A percentile compares a stretch with the other conserved stretches of the same genome.
Evolutionary conservation across 2,888 invertebrate genomes (phyloP).

Genomic region (Agrotis exclamationis): DNA sequence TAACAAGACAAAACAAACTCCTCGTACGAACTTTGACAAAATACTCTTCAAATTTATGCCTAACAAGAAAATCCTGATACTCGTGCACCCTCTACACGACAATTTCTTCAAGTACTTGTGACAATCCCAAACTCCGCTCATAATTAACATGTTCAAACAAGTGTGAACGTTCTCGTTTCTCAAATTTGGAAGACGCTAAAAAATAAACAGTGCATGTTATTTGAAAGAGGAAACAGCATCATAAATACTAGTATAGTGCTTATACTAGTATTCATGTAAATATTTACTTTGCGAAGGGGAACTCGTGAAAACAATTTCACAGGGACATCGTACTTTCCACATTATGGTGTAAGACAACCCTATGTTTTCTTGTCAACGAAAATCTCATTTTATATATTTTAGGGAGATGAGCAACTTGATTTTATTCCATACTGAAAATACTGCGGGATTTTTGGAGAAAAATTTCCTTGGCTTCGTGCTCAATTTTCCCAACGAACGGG

Average conservation of each 20-base stretch:
- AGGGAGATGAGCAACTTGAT: conserved; percentile 40
- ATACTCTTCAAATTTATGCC: conserved; percentile 33
- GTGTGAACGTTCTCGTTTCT: conserved; percentile 53
- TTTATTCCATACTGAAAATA: conserved; percentile 43
- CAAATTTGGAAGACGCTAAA: conserved; percentile 51
- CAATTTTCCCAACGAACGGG: conserved; percentile 19
- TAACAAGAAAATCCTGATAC: conserved; percentile 49
- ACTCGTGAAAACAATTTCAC: conserved; percentile 47
- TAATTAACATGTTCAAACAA: conserved; percentile 67
- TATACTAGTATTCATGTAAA: conserved; percentile 18
- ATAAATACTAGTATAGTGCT: conserved; percentile 22
- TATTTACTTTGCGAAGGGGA: conserved; percentile 44
- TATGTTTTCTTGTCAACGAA: conserved; percentile 46
- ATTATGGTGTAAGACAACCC: conserved; percentile 46
- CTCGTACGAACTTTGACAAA: conserved; percentile 30
- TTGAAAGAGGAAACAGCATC: conserved; percentile 48
- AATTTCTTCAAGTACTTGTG: conserved; percentile 52
- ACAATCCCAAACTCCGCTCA: conserved; percentile 53
- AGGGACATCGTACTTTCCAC: conserved; percentile 41
- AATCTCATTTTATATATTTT: conserved; percentile 55
- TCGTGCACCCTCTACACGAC: conserved; percentile 37
- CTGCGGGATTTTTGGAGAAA: conserved; percentile 17
- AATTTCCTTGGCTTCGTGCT: conserved; percentile 20
- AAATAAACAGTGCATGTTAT: conserved; percentile 59
- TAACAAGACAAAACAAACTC: conserved; percentile 35